Base-by-base conservation (phyloP, 2,888 invertebrate genomes). In the Acleris laterana region DNA sequence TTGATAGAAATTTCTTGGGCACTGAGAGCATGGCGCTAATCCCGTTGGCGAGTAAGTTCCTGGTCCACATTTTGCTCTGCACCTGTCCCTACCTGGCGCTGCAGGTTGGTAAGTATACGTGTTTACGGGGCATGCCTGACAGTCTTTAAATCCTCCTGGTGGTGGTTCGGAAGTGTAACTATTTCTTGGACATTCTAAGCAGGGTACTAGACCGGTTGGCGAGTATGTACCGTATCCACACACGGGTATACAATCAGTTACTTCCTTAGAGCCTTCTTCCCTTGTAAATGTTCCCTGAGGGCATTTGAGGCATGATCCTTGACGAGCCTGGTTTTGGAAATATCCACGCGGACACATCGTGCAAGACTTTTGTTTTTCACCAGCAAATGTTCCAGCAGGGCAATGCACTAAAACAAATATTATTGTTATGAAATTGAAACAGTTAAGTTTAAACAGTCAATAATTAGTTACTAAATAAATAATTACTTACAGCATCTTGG, bases 191-290 rank as follows among this genome's bases (percentile, higher is more conserved):
- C 99, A 99, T 84, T 98, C 98, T 68, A 98, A 93, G 82, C 99
- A 99, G 20, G 98, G 97, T 5, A 98, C 98, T 74, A 99, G 93
- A 53, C 98, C 98, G 17, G 98, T 98, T 52, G 98, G 98, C 1
- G 98, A 98, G 85, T 98, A 99, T 22, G 98, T 99, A 68, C 99
- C 99, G 80, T 96, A 98, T 20, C 99, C 99, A 81, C 99, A 99
- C 13, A 98, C 98, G 1, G 99, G 98, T 60, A 98, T 94, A 80
- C 98, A 98, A 77, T 98, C 98, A 66, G 95, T 94, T 49, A 97
- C 92, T 63, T 96, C 95, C 86, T 98, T 98, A 0, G 97, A 97
- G 22, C 97, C 98, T 88, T 97, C 96, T 89, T 98, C 97, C 77
- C 95, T 94, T 0, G 99, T 99, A 81, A 98, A 99, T 9, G 98